phyloP scores from a whole-genome alignment of 35 echinoderm and acorn worm genomes.

The Acanthaster planci region DNA sequence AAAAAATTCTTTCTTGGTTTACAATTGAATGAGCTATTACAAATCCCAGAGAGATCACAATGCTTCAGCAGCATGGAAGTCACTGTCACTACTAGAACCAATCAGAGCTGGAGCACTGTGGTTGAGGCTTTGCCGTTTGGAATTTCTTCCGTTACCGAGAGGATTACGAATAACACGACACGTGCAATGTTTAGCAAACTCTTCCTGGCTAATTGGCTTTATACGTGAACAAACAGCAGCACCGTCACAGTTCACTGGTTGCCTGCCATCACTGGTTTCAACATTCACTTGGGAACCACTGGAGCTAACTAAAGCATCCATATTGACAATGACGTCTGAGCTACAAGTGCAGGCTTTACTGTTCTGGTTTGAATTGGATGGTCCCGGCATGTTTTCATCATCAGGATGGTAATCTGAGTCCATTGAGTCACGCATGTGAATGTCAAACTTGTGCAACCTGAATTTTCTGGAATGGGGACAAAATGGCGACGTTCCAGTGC shows the following conservation, averaged over 20 bases:
- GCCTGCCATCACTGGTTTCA: not conserved
- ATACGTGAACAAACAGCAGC: not conserved
- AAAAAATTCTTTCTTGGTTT: no score
- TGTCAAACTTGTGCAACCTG: conserved; percentile 42
- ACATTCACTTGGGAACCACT: not conserved
- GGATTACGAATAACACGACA: conserved; percentile 12
- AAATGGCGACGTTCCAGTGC: conserved; percentile 73
- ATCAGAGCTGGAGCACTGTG: not conserved
- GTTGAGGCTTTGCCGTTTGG: not conserved
- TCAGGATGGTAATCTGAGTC: conserved; percentile 36
- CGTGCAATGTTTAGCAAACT: not conserved
- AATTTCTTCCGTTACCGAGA: not conserved
- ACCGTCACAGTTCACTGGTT: not conserved
- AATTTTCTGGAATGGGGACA: conserved; percentile 78
- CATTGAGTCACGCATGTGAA: conserved; percentile 41
- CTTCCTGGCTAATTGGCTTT: not conserved
- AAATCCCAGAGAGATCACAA: not conserved
- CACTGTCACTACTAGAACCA: conserved; percentile 5
- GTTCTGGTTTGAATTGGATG: not conserved
- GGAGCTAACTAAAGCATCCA: not conserved
- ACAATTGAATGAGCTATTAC: no score
- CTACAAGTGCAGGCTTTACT: not conserved
- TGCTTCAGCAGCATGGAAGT: conserved; percentile 8
- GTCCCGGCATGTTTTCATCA: not conserved
- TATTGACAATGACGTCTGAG: conserved; percentile 2